Evolutionary conservation across 2,113 vertebrate genomes (phyloP).

Genomic region (Macaca fascicularis): DNA sequence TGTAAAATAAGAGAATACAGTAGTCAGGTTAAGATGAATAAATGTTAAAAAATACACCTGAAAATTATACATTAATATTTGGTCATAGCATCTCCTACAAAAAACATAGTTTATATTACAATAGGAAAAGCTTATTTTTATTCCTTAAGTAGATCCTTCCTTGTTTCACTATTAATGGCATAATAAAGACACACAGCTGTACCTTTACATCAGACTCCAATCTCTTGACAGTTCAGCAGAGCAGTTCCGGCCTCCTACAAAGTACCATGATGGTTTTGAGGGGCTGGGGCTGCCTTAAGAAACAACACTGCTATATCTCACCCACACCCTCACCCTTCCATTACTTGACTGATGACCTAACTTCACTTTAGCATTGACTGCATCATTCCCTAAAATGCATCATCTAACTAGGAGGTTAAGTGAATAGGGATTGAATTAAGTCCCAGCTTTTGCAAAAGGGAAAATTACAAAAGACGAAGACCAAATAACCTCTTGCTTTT

Average conservation of each 20-base stretch:
- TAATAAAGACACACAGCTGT: background rate
- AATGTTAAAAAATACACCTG: background rate
- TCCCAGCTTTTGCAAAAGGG: background rate
- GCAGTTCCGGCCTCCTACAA: too few relatives aligned
- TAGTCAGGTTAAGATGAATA: background rate
- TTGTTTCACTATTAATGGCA: background rate
- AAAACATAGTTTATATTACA: background rate
- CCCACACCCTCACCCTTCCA: background rate
- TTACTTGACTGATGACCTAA: background rate
- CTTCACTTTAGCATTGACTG: background rate
- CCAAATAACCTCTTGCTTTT: background rate
- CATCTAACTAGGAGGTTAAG: background rate
- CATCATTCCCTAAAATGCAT: background rate
- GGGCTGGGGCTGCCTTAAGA: background rate
- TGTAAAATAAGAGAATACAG: conserved; percentile 79
- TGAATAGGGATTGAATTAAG: background rate
- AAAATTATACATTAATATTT: background rate
- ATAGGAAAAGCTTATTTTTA: background rate
- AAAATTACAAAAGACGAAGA: background rate
- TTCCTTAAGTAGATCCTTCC: background rate
- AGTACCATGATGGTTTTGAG: fast-evolving
- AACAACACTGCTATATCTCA: fast-evolving
- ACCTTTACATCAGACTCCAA: background rate
- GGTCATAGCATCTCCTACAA: background rate
- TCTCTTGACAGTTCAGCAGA: background rate